Conservation (phyloP, 2,888 invertebrate species). For the Tenthredo distinguenda region DNA sequence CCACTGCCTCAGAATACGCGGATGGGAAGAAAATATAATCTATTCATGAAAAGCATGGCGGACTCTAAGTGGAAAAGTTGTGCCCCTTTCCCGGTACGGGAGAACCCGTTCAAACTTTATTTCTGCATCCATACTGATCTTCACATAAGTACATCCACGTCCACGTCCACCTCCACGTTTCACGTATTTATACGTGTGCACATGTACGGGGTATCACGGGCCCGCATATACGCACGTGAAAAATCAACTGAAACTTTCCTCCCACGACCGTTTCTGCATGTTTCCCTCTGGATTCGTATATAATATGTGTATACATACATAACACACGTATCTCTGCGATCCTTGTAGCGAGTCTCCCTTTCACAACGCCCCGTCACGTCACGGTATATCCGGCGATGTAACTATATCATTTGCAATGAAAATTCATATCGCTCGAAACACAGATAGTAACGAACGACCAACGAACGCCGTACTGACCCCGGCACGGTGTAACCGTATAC, state of each 20-base stretch:
- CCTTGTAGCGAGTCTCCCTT: constrained; percentile 7
- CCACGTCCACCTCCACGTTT: background rate
- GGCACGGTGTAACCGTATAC: background rate
- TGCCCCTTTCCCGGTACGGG: constrained; percentile 8
- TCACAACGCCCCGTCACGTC: constrained; percentile 9
- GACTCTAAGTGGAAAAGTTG: constrained; percentile 54
- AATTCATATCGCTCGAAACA: constrained; percentile 19
- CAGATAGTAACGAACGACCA: constrained; percentile 8
- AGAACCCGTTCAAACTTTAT: background rate
- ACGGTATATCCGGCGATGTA: background rate
- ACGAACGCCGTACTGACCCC: constrained; percentile 16
- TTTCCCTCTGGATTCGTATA: background rate
- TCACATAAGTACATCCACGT: background rate
- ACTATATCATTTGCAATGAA: background rate
- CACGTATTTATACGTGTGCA: background rate
- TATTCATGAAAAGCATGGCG: constrained; percentile 53
- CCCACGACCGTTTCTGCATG: background rate
- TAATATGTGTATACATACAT: background rate
- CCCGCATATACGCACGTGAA: background rate
- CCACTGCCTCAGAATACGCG: constrained; percentile 11
- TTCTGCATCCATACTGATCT: constrained; percentile 6
- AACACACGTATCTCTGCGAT: background rate
- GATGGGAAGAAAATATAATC: constrained; percentile 52
- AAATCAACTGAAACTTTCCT: background rate
- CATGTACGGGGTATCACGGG: too few relatives aligned